These are phyloP conservation scores for Bicyclus anynana DNA, from an alignment of 1,140 invertebrate genomes.

Conservation along the genomic window DNA sequence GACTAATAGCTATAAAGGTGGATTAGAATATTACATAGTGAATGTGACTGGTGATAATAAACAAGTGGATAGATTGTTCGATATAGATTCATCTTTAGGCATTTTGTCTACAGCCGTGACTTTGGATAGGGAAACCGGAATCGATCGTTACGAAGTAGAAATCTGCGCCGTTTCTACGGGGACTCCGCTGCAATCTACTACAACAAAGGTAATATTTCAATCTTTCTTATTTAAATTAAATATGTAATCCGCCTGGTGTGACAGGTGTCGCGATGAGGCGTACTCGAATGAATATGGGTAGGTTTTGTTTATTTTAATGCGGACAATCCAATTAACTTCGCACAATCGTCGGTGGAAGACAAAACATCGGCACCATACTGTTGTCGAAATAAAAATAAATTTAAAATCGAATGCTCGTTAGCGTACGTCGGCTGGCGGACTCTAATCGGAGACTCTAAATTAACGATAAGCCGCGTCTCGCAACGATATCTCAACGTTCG, in stretches of 20 bases:
- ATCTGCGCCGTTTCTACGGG: conserved; percentile 87
- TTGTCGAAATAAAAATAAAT: conserved; percentile 70
- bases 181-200: conserved; percentile 83
- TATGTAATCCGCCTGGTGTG: conserved; percentile 1
- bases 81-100: conserved; percentile 92
- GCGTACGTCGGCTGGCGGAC: conserved; percentile 58
- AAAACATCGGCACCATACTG: conserved; percentile 65
- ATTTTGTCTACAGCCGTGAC: conserved; percentile 90
- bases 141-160: conserved; percentile 88
- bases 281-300: conserved; percentile 24
- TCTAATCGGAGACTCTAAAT: conserved; percentile 74
- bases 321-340: conserved; percentile 66
- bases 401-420: conserved; percentile 69
- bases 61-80: conserved; percentile 90
- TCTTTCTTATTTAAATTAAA: neutral
- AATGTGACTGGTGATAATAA: conserved; percentile 89
- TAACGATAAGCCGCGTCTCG: conserved; percentile 66
- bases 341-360: conserved; percentile 59
- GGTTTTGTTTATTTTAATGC: conserved; percentile 35
- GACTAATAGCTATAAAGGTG: conserved; percentile 80
- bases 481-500: conserved; percentile 67
- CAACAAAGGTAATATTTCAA: conserved; percentile 84
- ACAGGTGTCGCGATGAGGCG: conserved; percentile 22
- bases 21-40: conserved; percentile 94
- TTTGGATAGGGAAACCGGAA: conserved; percentile 91